These are phyloP conservation scores for Leucania comma DNA, from an alignment of 2,888 invertebrate species.

Conservation along the genomic window DNA sequence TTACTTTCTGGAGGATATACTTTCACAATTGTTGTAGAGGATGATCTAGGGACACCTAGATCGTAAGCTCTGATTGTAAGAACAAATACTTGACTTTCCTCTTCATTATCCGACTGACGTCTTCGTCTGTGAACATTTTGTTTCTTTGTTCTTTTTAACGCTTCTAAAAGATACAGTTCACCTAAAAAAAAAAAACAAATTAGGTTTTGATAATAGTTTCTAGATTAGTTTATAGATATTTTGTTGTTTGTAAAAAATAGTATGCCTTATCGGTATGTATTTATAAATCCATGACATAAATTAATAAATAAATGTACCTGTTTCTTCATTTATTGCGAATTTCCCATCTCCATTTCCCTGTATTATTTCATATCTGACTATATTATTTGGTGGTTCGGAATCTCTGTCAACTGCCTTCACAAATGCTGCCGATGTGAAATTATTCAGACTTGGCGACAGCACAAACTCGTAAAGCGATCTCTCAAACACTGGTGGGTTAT, in stretches of 20 bases:
- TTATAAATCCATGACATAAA: background rate
- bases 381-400: conserved; percentile 96
- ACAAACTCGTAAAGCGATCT: conserved; percentile 95
- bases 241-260: background rate
- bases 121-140: conserved; percentile 85
- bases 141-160: conserved; percentile 84
- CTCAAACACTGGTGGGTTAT: conserved; percentile 96
- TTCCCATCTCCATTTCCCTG: conserved; percentile 94
- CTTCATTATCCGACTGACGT: conserved; percentile 85
- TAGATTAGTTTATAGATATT: background rate
- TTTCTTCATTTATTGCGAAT: conserved; percentile 94
- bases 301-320: conserved; percentile 85
- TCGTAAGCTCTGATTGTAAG: conserved; percentile 95
- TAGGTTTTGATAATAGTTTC: background rate
- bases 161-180: conserved; percentile 92
- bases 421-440: conserved; percentile 94
- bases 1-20: conserved; percentile 95
- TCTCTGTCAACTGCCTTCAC: conserved; percentile 96
- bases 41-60: conserved; percentile 95
- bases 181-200: conserved; percentile 78
- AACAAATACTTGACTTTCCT: conserved; percentile 91
- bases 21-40: conserved; percentile 93
- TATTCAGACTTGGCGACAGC: conserved; percentile 93
- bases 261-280: background rate
- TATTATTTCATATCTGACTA: conserved; percentile 95